Evolutionary conservation across 92 coral and sea anemone genomes (phyloP), one percentile per base, ranked within the genome.

Genomic region (Epizoanthus scotinus): DNA sequence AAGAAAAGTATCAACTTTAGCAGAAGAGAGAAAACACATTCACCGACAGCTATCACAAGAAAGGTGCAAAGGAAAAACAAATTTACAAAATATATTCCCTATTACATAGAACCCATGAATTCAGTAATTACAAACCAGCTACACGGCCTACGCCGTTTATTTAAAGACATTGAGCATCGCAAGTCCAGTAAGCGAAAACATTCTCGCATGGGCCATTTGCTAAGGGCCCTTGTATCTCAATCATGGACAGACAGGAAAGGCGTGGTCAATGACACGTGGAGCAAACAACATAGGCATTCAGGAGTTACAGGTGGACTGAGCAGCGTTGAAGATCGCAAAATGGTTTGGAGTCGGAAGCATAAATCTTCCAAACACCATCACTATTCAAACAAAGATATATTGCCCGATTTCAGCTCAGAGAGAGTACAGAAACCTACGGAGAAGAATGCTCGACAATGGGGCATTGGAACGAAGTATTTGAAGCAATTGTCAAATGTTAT

Each of bases 81-180:
- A 59, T 20, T 24, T 42, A 44, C 56, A 68, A 68, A 44, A 13
- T 24, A 10, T 36, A 49, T 12, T 14, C 56, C 42, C 13, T 17
- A 59, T 10, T 60, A 34, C 14, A 6, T 38, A 3, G 68, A 75
- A 1, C 22, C 15, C 22, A 54, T 40, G 9, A 75, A 59, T 59
- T 21, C 63, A 18, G 62, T 75, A 67, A 59, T 29, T 17, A 28
- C 27, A 59, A 59, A 20, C 8, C 57, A 75, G 17, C 66, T 70
- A 2, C 6, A 10, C 18, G 20, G 59, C 17, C 29, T 59, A 17
- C 67, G n/a, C 1, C 6, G 12, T 21, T 20, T 60, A 54, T 60
- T 75, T 36, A 36, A 74, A 8, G 28, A 38, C n/a, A 6, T 36
- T 2, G 21, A 3, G 18, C 19, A 3, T n/a, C 15, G n/a, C n/a